phyloP scores from a whole-genome alignment of 53 echinoderm and acorn worm species.

The Crossaster papposus region DNA sequence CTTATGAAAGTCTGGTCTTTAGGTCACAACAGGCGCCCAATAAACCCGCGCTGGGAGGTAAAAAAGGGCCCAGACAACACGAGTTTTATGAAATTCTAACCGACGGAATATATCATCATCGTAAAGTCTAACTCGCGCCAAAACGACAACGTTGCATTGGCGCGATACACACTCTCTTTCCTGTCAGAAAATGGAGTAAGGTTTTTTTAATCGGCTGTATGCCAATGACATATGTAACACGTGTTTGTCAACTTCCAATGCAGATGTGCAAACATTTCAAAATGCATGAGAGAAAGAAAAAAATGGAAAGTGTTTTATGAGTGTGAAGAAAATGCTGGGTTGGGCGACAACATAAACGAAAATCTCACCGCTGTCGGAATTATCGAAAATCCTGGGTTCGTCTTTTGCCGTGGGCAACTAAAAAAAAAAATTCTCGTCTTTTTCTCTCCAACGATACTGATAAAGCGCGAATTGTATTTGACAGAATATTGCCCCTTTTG shows the following conservation, averaged over 20 bases:
- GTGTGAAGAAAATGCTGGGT: neutral
- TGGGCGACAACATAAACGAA: neutral
- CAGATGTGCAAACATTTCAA: neutral
- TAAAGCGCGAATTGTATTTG: slow-evolving; percentile 33
- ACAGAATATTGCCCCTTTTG: neutral
- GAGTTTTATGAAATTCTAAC: slow-evolving; percentile 10
- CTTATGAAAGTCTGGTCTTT: slow-evolving; percentile 13
- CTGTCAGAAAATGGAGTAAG: neutral
- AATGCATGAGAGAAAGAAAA: neutral
- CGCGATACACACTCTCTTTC: neutral
- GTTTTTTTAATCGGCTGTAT: too few relatives aligned
- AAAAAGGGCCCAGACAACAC: neutral
- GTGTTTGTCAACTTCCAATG: neutral
- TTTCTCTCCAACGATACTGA: slow-evolving; percentile 17
- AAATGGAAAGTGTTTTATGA: neutral
- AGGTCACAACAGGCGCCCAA: slow-evolving; percentile 28
- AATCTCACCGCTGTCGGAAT: neutral
- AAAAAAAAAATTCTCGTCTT: slow-evolving; percentile 1
- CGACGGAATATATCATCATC: slow-evolving; percentile 50
- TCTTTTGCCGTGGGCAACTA: neutral
- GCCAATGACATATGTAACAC: neutral
- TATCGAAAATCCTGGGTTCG: neutral
- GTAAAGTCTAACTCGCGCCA: neutral
- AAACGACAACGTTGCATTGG: slow-evolving; percentile 24
- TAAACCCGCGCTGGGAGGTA: slow-evolving; percentile 50